Evolutionary conservation across 2,113 vertebrate species (phyloP), one percentile per base, ranked within the genome.

Genomic region (Polyodon spathula): DNA sequence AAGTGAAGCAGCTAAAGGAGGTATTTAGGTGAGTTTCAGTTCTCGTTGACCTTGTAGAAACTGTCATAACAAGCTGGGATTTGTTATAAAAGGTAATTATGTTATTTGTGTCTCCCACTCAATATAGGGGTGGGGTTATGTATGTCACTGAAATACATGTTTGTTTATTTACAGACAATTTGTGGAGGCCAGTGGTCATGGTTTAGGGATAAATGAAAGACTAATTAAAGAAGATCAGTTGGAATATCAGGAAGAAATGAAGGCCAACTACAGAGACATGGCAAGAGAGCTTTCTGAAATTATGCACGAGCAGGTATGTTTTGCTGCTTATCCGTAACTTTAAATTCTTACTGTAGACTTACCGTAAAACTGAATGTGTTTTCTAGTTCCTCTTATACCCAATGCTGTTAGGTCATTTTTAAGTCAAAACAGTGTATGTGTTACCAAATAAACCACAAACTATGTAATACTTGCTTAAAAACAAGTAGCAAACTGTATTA

Each of bases 171-270:
- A 57, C 78, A 98, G 96, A 83, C 90, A 97, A 79, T 98, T 98
- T 84, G 95, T 98, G 69, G 96, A 98, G 77, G 92, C 94, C 9
- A 98, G 94, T 41, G 96, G 96, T 17, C 94, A 93, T 6, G 96
- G 90, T 57, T 74, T 99, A 43, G 86, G 83, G 41, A 76, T 99
- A 41, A 99, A 98, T 10, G 95, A 98, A 67, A 84, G 92, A 4
- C 88, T 99, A 56, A 98, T 97, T 73, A 98, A 99, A 74, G 96
- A 97, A 73, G 95, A 98, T 78, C 96, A 97, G 64, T 76, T 97
- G 71, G 94, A 99, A 73, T 99, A 98, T 71, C 95, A 99, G 64
- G 94, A 97, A 59, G 94, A 97, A 81, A 97, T 97, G 93, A 99
- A 99, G 69, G 91, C 93, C 46, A 99, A 91, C 80, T 98, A 97